Evolutionary conservation across 2,888 invertebrate genomes (phyloP).

Genomic region (Oscheius sp.): DNA sequence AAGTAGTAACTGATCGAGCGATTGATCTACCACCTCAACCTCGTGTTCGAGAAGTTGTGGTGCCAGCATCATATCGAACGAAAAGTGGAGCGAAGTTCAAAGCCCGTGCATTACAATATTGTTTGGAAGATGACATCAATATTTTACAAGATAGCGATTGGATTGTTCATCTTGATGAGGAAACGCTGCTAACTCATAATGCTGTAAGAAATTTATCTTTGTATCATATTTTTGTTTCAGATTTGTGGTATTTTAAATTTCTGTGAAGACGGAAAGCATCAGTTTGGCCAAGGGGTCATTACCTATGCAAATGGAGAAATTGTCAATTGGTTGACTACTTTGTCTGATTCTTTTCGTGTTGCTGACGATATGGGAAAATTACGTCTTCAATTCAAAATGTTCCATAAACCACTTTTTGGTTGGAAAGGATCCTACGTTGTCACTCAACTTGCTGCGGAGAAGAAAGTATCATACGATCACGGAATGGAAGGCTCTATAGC

Average conservation of each 20-base stretch:
- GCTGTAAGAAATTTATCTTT: conserved; percentile 75
- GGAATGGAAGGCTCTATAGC: conserved; percentile 96
- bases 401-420: conserved; percentile 92
- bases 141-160: conserved; percentile 82
- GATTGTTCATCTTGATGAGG: conserved; percentile 92
- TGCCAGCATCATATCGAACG: conserved; percentile 78
- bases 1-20: conserved; percentile 87
- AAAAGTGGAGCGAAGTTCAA: conserved; percentile 92
- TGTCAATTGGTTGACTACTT: conserved; percentile 93
- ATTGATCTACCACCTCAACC: conserved; percentile 75
- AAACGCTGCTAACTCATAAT: conserved; percentile 90
- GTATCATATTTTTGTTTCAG: conserved; percentile 32
- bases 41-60: conserved; percentile 83
- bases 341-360: conserved; percentile 89
- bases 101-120: conserved; percentile 92
- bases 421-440: conserved; percentile 99
- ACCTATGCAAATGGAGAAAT: conserved; percentile 90
- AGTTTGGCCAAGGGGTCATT: conserved; percentile 84
- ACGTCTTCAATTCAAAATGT: conserved; percentile 87
- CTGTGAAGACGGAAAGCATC: conserved; percentile 90
- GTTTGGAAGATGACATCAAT: conserved; percentile 89
- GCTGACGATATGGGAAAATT: conserved; percentile 98
- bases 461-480: conserved; percentile 91
- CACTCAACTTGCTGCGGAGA: conserved; percentile 84
- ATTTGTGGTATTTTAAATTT: conserved; percentile 82